Evolutionary conservation across 2,113 vertebrate genomes (phyloP).

Genomic region (Saccopteryx leptura): DNA sequence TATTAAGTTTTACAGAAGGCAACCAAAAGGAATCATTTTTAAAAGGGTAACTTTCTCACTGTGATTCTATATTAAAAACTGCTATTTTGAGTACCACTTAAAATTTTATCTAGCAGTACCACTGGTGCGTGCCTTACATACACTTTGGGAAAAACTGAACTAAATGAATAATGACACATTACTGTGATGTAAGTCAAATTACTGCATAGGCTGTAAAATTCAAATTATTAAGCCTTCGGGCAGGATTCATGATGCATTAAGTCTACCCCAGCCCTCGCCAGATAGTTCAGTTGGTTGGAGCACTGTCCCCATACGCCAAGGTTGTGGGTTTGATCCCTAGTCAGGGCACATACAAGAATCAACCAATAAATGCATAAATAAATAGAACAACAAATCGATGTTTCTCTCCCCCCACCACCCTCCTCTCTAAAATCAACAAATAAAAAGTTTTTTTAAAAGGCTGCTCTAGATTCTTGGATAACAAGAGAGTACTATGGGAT

Average conservation of each 20-base stretch:
- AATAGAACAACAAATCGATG: too few species aligned
- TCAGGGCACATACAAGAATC: too few species aligned
- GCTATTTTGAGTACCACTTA: not conserved
- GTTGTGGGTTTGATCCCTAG: too few species aligned
- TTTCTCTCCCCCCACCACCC: too few species aligned
- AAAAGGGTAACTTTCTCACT: not conserved
- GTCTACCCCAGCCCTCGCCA: too few species aligned
- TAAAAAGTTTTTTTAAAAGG: not conserved
- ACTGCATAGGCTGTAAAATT: conserved; percentile 60
- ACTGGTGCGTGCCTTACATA: not conserved
- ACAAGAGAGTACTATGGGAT: not conserved
- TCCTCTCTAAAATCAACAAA: too few species aligned
- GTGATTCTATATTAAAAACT: conserved; percentile 18
- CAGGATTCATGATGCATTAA: conserved; percentile 4
- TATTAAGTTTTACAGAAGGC: conserved; percentile 40
- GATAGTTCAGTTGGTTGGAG: too few species aligned
- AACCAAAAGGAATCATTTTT: conserved; percentile 27
- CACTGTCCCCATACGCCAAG: too few species aligned
- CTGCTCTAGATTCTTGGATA: not conserved
- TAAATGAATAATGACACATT: conserved; percentile 61
- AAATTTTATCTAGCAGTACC: not conserved
- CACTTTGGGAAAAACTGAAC: conserved; percentile 42
- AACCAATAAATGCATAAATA: too few species aligned
- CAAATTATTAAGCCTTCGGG: conserved; percentile 55
- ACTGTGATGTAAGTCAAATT: conserved; percentile 61